Conservation (phyloP, 1,140 invertebrate species). For the Caenorhabditis remanei region DNA sequence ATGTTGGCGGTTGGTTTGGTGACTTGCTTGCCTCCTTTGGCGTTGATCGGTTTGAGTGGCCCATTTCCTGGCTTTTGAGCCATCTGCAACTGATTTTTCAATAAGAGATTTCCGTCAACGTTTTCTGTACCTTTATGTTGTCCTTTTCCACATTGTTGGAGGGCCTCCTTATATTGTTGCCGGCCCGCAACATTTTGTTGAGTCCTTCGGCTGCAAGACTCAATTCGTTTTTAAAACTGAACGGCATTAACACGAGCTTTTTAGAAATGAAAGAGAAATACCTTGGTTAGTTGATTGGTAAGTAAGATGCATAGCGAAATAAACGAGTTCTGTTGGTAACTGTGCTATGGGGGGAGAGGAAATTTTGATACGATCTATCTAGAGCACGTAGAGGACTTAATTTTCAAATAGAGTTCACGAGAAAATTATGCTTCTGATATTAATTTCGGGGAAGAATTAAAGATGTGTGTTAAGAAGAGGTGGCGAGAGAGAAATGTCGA, state of each 20-base stretch:
- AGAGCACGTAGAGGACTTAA: background rate
- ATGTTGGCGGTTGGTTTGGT: background rate
- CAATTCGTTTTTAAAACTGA: slow-evolving; percentile 3
- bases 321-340: background rate
- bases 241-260: background rate
- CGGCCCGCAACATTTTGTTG: slow-evolving; percentile 24
- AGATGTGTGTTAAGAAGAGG: too few species aligned
- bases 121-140: background rate
- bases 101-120: too few species aligned
- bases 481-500: background rate
- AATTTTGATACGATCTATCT: slow-evolving; percentile 1
- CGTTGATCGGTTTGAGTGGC: slow-evolving; percentile 16
- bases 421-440: too few species aligned
- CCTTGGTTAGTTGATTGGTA: slow-evolving; percentile 39
- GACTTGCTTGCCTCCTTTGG: background rate
- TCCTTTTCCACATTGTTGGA: slow-evolving; percentile 43
- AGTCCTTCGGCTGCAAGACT: slow-evolving; percentile 43
- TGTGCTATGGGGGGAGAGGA: background rate
- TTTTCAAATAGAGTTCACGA: background rate
- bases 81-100: background rate
- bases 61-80: background rate
- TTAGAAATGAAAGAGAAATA: slow-evolving; percentile 26
- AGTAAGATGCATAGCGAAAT: slow-evolving; percentile 30
- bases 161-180: slow-evolving; percentile 31
- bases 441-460: too few species aligned